These are phyloP conservation scores for Phortica magna DNA, from an alignment of 2,888 invertebrate species.

Conservation along the genomic window DNA sequence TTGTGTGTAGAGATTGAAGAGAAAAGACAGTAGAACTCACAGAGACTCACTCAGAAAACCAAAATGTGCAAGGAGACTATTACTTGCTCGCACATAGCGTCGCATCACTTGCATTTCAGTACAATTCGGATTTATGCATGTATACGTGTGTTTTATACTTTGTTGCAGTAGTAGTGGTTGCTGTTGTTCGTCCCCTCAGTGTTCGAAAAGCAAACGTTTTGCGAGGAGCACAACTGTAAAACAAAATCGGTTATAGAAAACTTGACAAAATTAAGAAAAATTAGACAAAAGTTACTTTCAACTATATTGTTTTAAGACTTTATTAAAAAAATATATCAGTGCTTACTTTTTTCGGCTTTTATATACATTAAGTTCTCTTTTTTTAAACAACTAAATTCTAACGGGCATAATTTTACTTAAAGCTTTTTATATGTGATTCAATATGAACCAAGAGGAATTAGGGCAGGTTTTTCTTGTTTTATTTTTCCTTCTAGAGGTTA, in stretches of 20 bases:
- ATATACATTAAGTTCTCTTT: slow-evolving; percentile 36
- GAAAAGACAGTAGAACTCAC: slow-evolving; percentile 7
- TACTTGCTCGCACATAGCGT: slow-evolving; percentile 1
- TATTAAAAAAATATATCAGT: slow-evolving; percentile 56
- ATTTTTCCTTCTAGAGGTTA: slow-evolving; percentile 20
- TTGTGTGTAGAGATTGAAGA: slow-evolving; percentile 24
- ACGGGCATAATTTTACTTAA: slow-evolving; percentile 9
- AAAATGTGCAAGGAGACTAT: slow-evolving; percentile 2
- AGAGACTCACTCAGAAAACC: slow-evolving; percentile 40
- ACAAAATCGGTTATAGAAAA: slow-evolving; percentile 57
- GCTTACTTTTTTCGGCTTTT: slow-evolving; percentile 48
- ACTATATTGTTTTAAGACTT: slow-evolving; percentile 35
- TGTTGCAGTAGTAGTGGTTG: neutral
- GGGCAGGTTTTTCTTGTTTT: slow-evolving; percentile 3
- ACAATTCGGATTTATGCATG: neutral
- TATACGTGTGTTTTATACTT: neutral
- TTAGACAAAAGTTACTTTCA: slow-evolving; percentile 12
- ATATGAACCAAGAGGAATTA: slow-evolving; percentile 66
- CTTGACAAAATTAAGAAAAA: neutral
- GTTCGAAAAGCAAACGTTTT: slow-evolving; percentile 65
- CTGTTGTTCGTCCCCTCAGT: slow-evolving; percentile 54
- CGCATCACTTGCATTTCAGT: neutral
- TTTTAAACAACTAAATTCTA: slow-evolving; percentile 34
- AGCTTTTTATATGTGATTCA: slow-evolving; percentile 58
- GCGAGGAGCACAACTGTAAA: slow-evolving; percentile 71